Percentiles rank a stretch among this genome's conserved stretches.
Evolutionary conservation across 2,113 vertebrate species (phyloP).

Genomic region (Rhadina sibilatrix): DNA sequence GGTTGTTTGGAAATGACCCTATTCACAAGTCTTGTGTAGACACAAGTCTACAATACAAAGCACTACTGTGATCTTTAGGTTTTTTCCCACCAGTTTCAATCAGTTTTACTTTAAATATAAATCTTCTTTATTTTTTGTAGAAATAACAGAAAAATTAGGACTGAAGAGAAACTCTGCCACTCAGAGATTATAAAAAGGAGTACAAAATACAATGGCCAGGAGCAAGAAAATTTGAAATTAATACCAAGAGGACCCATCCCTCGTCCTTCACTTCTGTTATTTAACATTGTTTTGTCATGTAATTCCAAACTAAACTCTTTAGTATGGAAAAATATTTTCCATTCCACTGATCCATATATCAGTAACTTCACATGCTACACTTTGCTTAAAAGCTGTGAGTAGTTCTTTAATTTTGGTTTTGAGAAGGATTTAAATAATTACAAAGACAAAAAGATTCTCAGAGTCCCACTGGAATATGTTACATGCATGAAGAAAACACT

Average conservation of each 20-base stretch:
- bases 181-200: neutral
- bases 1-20: neutral
- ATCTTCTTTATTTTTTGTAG: neutral
- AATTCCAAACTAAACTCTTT: neutral
- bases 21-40: neutral
- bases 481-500: neutral
- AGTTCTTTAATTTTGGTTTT: neutral
- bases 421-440: neutral
- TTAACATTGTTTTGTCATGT: neutral
- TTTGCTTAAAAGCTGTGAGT: neutral
- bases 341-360: neutral
- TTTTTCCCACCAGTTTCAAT: neutral
- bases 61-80: neutral
- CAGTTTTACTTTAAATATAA: neutral
- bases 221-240: neutral
- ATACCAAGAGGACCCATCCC: neutral
- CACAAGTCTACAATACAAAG: neutral
- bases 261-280: neutral
- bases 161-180: neutral
- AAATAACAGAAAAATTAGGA: neutral
- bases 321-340: neutral
- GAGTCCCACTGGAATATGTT: neutral
- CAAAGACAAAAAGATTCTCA: neutral
- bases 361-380: neutral
- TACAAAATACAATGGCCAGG: neutral